Conservation (phyloP, 1,140 invertebrate genomes). For the Daktulosphaira vitifoliae region DNA sequence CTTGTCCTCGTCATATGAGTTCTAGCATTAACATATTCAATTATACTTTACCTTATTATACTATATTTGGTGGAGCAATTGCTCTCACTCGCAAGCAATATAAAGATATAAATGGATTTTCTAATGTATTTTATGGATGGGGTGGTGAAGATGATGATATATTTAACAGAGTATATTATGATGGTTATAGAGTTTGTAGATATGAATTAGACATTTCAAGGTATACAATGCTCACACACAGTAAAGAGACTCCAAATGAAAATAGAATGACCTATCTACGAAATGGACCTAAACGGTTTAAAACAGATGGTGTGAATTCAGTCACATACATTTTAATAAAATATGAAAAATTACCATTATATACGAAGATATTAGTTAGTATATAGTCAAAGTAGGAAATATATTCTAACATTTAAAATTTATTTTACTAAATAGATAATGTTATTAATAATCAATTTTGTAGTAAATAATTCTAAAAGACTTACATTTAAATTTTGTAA, state of each 20-base stretch:
- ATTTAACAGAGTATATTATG: constrained; percentile 47
- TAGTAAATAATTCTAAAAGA: no score
- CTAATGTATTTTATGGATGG: constrained; percentile 82
- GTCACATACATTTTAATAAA: constrained; percentile 47
- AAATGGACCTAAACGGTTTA: constrained; percentile 49
- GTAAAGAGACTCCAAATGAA: constrained; percentile 48
- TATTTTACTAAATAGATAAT: no score
- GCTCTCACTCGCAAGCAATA: constrained; percentile 63
- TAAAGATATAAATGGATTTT: constrained; percentile 79
- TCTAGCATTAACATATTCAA: constrained; percentile 82
- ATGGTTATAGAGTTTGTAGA: constrained; percentile 53
- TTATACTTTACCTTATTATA: constrained; percentile 65
- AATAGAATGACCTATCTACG: constrained; percentile 42
- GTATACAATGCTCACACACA: constrained; percentile 70
- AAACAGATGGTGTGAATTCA: constrained; percentile 60
- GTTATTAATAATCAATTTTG: no score
- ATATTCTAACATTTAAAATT: not conserved
- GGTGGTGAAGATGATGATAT: constrained; percentile 82
- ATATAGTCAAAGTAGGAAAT: constrained; percentile 15
- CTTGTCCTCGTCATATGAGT: constrained; percentile 82
- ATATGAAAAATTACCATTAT: constrained; percentile 36
- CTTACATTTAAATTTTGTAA: no score
- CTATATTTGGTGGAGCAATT: constrained; percentile 67
- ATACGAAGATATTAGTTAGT: constrained; percentile 38
- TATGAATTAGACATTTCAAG: constrained; percentile 61